Evolutionary conservation across 2,797 vertebrate species (phyloP).

Genomic region (Darevskia mixta): DNA sequence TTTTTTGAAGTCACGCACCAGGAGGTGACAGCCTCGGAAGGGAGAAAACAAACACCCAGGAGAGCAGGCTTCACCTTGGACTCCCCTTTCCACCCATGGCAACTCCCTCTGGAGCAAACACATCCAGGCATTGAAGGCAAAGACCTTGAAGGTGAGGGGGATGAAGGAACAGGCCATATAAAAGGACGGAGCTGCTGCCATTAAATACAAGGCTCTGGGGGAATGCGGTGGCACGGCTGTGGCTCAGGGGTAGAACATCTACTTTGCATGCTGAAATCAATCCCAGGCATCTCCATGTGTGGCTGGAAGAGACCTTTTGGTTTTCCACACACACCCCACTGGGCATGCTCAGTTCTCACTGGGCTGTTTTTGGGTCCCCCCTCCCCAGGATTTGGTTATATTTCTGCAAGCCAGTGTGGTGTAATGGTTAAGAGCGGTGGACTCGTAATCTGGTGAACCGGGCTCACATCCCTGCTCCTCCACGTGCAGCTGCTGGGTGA

Average conservation of each 20-base stretch:
- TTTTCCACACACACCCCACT: too few relatives aligned
- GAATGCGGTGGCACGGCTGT: not conserved
- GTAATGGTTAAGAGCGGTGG: too few relatives aligned
- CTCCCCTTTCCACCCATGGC: not conserved
- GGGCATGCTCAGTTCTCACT: too few relatives aligned
- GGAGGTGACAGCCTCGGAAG: slow-evolving; percentile 16
- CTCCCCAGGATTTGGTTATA: too few relatives aligned
- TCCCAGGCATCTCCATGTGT: too few relatives aligned
- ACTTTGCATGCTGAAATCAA: too few relatives aligned
- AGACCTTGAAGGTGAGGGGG: not conserved
- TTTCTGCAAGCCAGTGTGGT: too few relatives aligned
- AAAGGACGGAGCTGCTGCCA: not conserved
- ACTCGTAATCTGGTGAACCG: too few relatives aligned
- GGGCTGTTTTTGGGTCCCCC: too few relatives aligned
- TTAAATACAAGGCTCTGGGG: not conserved
- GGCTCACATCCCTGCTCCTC: too few relatives aligned
- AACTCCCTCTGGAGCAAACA: slow-evolving; percentile 9
- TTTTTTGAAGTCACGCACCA: slow-evolving; percentile 16
- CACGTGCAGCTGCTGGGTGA: too few relatives aligned
- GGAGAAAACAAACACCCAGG: not conserved
- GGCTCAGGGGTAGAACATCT: not conserved
- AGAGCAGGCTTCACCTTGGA: slow-evolving; percentile 20
- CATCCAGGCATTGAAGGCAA: not conserved
- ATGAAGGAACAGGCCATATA: not conserved
- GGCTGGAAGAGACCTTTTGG: too few relatives aligned